Percentiles rank a stretch among this genome's conserved stretches.
Conservation (phyloP, 2,888 invertebrate genomes). For the Drosophila borborema region DNA sequence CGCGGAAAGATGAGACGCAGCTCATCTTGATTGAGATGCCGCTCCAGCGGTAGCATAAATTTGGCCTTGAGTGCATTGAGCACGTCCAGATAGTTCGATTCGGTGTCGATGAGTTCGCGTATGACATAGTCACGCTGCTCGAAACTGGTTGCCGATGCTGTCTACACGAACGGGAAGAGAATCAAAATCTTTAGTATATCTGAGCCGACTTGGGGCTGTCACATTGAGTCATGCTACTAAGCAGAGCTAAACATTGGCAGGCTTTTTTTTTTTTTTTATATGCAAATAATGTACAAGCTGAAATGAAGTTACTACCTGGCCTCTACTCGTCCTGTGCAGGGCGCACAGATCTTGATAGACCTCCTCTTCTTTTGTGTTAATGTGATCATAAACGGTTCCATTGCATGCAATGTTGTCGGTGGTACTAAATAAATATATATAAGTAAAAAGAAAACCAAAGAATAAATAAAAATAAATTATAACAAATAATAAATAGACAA, state of each 20-base stretch:
- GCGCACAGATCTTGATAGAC: conserved; percentile 97
- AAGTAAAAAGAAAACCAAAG: conserved; percentile 33
- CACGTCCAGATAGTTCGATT: conserved; percentile 98
- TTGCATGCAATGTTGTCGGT: conserved; percentile 86
- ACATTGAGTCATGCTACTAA: conserved; percentile 53
- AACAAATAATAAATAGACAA: no score
- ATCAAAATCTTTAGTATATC: conserved; percentile 24
- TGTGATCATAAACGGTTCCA: conserved; percentile 84
- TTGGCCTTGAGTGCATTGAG: conserved; percentile 92
- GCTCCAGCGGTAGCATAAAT: conserved; percentile 91
- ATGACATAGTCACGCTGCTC: conserved; percentile 97
- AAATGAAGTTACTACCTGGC: conserved; percentile 84
- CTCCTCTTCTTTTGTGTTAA: conserved; percentile 91
- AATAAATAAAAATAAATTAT: background rate
- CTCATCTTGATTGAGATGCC: conserved; percentile 90
- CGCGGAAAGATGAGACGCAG: conserved; percentile 94
- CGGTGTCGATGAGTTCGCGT: conserved; percentile 97
- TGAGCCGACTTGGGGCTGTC: conserved; percentile 33
- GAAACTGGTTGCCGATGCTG: conserved; percentile 86
- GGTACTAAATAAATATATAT: conserved; percentile 85
- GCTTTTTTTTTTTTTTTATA: background rate
- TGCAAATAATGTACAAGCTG: conserved; percentile 13
- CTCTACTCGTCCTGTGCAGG: conserved; percentile 87
- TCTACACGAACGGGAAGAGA: conserved; percentile 56
- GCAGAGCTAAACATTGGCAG: conserved; percentile 37